Evolutionary conservation across 2,113 vertebrate species (phyloP).

Genomic region (Clupea harengus): DNA sequence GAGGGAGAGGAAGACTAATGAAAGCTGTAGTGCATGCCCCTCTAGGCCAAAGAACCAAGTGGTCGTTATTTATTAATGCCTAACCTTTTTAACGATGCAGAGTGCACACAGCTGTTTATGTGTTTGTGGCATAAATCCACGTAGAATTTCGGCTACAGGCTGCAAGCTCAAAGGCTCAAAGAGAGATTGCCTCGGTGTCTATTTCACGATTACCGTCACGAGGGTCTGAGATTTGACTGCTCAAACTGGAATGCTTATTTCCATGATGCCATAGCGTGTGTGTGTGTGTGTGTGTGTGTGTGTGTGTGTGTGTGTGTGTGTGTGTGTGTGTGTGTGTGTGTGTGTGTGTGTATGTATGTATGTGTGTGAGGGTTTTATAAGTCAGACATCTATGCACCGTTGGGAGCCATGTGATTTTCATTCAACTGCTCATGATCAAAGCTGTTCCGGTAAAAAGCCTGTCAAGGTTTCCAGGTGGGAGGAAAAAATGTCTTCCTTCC

Average conservation of each 20-base stretch:
- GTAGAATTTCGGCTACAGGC: not conserved
- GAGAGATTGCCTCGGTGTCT: not conserved
- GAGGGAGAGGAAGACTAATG: not conserved
- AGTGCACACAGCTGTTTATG: slow-evolving; percentile 35
- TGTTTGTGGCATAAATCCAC: slow-evolving; percentile 15
- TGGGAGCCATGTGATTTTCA: not conserved
- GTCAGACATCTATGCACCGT: not conserved
- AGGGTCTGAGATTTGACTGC: not conserved
- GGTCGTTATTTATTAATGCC: slow-evolving; percentile 37
- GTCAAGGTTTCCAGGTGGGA: not conserved
- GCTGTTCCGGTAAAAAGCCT: not conserved
- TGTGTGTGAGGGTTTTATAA: not conserved
- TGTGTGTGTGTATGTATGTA: not conserved
- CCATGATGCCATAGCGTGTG: not conserved
- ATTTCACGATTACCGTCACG: not conserved
- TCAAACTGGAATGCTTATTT: not conserved
- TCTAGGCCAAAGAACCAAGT: slow-evolving; percentile 8
- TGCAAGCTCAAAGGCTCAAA: not conserved
- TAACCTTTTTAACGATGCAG: slow-evolving; percentile 41
- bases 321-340: not conserved
- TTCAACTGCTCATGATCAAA: not conserved
- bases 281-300: not conserved
- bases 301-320: not conserved
- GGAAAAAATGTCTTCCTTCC: not conserved
- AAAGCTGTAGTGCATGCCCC: not conserved